Conservation (phyloP, 2,888 invertebrate genomes). For the Biston betularia region DNA sequence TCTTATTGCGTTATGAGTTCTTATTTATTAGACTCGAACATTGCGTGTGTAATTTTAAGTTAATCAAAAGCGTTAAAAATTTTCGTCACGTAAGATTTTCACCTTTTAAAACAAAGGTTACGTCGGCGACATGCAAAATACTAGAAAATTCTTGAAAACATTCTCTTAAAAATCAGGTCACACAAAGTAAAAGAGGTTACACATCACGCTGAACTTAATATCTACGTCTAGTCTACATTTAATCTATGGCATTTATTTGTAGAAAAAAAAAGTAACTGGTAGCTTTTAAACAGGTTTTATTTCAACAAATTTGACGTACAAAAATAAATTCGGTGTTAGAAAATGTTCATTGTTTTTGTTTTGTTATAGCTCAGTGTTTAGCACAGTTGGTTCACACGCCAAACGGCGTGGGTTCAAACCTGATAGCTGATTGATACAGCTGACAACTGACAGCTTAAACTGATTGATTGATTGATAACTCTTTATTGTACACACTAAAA, state of each 20-base stretch:
- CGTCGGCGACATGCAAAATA: constrained; percentile 17
- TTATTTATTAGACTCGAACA: neutral
- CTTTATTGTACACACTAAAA: too few species aligned
- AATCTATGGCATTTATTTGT: neutral
- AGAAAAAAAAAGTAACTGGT: neutral
- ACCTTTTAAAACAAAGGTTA: constrained; percentile 18
- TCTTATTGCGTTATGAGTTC: neutral
- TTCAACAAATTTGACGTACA: neutral
- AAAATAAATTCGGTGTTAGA: too few species aligned
- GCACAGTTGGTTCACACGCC: too few species aligned
- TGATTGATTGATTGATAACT: too few species aligned
- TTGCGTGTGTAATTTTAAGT: neutral
- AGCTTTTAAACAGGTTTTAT: neutral
- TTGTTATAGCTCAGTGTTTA: too few species aligned
- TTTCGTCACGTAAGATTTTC: constrained; percentile 21
- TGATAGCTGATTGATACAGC: too few species aligned
- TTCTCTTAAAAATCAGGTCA: constrained; percentile 15
- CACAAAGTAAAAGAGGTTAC: constrained; percentile 7
- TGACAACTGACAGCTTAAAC: too few species aligned
- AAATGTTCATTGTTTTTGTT: neutral
- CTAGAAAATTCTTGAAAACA: neutral
- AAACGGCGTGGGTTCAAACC: too few species aligned
- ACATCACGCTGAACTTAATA: neutral
- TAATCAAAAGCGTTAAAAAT: constrained; percentile 9
- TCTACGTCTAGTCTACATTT: neutral